Evolutionary conservation across 2,888 invertebrate genomes (phyloP), one percentile per base, ranked within the genome.

Genomic region (Caenorhabditis sp.): DNA sequence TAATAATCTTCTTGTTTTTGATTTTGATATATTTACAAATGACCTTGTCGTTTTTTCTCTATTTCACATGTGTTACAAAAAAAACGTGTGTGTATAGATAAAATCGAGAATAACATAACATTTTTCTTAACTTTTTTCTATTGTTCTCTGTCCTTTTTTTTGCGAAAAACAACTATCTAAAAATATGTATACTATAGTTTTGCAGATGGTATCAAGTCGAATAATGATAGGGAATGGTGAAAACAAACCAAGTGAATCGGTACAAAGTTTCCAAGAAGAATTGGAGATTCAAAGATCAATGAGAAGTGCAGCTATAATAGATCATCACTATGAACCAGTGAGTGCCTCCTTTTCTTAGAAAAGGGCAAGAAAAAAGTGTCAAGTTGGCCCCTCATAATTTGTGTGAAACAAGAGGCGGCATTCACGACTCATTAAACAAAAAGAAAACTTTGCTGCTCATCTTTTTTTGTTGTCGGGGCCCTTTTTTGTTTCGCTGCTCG

Each of bases 221-320:
- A 43, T 43, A 10, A 43, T 43, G 43, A 43, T 43, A 17, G 43
- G 12, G 14, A 43, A 43, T 14, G 43, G 43, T 43, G 43, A 43
- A 14, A 43, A 43, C 43, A 43, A 43, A 43, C 43, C 43, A 43
- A 43, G 43, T 14, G 43, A 14, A 43, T 43, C 43, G 17, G 43
- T 43, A 10, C 43, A 43, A 43, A 43, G 17, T 17, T 38, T 58
- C 36, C 38, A 67, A 72, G 72, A 72, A 62, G 72, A 72, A 21
- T 57, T 72, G 25, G 72, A 72, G 62, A 72, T 72, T 27, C 64
- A 67, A 60, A 57, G 61, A 26, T 72, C 72, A 14, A 72, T 72
- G 72, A 58, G 72, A 23, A 72, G 67, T 31, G 72, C 72, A 5
- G 64, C 67, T n/a, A 69, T 69, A 21, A 73, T 73, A 17, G 65